phyloP scores from a whole-genome alignment of 1,140 invertebrate genomes.

The Amyelois transitella region DNA sequence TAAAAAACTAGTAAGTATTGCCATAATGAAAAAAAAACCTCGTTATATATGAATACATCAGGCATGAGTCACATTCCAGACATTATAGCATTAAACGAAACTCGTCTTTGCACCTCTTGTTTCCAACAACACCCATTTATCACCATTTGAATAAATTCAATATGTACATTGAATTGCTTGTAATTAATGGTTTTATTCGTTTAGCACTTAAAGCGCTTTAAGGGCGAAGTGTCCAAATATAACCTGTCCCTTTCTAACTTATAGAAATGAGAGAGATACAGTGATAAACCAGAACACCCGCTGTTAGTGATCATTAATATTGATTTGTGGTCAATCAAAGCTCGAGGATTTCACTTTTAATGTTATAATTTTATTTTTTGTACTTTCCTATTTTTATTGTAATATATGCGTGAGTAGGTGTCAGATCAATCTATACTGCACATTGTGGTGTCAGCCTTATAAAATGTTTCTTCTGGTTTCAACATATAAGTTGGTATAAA shows the following conservation, averaged over 20 bases:
- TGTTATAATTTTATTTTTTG: slow-evolving; percentile 63
- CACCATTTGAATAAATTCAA: slow-evolving; percentile 74
- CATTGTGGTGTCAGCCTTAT: too few relatives aligned
- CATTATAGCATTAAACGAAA: slow-evolving; percentile 28
- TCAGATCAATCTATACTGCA: slow-evolving; percentile 29
- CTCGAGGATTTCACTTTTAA: slow-evolving; percentile 71
- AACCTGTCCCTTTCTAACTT: slow-evolving; percentile 25
- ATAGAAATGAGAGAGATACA: slow-evolving; percentile 30
- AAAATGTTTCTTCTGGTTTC: too few relatives aligned
- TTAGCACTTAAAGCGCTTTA: slow-evolving; percentile 73
- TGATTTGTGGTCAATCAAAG: slow-evolving; percentile 74
- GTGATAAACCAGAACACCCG: slow-evolving; percentile 51
- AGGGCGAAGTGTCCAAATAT: slow-evolving; percentile 72
- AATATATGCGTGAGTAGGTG: slow-evolving; percentile 38
- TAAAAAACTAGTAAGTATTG: neutral
- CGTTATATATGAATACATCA: neutral
- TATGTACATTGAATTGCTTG: slow-evolving; percentile 71
- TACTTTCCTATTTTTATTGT: slow-evolving; percentile 15
- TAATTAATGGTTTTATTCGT: slow-evolving; percentile 74
- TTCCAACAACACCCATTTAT: slow-evolving; percentile 57
- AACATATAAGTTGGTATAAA: too few relatives aligned
- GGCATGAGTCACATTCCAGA: slow-evolving; percentile 32
- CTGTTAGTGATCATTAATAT: slow-evolving; percentile 71
- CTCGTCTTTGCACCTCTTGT: slow-evolving; percentile 59
- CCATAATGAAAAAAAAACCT: neutral